Conservation (phyloP, 2,888 invertebrate genomes). For the Scaptomyza flava region DNA sequence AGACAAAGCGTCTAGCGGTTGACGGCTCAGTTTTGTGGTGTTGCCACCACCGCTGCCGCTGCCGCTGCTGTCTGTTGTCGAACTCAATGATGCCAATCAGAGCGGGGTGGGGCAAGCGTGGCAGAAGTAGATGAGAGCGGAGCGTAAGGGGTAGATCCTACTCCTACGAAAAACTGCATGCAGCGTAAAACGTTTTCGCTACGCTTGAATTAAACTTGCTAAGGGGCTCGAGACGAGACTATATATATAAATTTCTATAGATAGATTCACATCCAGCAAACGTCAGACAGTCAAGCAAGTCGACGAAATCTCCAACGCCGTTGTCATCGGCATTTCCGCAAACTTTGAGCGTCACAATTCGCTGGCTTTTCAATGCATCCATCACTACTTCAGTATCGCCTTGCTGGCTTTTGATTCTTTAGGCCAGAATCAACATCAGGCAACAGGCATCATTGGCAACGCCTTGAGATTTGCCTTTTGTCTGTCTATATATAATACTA, state of each 20-base stretch:
- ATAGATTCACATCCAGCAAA: conserved; percentile 15
- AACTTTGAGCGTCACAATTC: conserved; percentile 63
- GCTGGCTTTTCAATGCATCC: conserved; percentile 62
- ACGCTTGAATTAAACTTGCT: conserved; percentile 68
- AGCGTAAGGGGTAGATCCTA: background rate
- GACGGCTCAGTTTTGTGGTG: conserved; percentile 71
- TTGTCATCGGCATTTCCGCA: conserved; percentile 41
- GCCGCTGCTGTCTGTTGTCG: conserved; percentile 73
- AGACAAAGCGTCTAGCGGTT: conserved; percentile 52
- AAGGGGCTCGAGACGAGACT: conserved; percentile 27
- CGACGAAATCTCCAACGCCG: conserved; percentile 24
- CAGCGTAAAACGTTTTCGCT: conserved; percentile 72
- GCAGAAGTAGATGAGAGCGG: background rate
- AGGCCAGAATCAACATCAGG: conserved; percentile 28
- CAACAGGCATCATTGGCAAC: conserved; percentile 27
- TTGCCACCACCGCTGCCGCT: too few species aligned
- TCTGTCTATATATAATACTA: conserved; percentile 33
- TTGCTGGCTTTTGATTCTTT: conserved; percentile 24
- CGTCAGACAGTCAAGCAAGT: conserved; percentile 32
- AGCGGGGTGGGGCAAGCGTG: conserved; percentile 38
- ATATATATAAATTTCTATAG: conserved; percentile 6
- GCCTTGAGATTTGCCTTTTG: conserved; percentile 26
- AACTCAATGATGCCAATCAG: conserved; percentile 73
- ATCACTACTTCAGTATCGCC: conserved; percentile 6
- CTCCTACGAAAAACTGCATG: conserved; percentile 36